These are phyloP conservation scores for Elaphurus davidianus DNA, from an alignment of 2,113 vertebrate species.

Conservation along the genomic window DNA sequence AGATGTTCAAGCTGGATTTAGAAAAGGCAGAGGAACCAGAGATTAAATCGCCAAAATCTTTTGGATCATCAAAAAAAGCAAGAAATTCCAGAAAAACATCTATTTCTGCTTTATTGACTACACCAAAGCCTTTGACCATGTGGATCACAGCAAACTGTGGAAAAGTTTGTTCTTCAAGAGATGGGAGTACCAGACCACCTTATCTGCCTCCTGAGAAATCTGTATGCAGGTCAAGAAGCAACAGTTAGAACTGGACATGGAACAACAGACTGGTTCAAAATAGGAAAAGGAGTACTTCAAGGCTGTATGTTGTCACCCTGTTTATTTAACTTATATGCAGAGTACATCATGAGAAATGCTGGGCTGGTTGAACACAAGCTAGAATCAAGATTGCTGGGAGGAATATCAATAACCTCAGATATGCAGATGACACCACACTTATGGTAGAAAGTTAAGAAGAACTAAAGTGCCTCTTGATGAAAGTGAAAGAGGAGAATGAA, in stretches of 20 bases:
- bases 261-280: background rate
- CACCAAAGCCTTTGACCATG: rapidly evolving
- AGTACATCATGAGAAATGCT: background rate
- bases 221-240: background rate
- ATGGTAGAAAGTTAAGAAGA: background rate
- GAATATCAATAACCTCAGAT: background rate
- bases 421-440: background rate
- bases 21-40: background rate
- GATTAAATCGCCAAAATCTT: background rate
- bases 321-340: background rate
- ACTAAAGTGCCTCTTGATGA: background rate
- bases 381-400: background rate
- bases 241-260: background rate
- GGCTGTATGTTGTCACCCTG: background rate
- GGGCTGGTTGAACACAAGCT: background rate
- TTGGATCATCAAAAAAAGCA: background rate
- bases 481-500: background rate
- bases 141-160: background rate
- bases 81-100: background rate
- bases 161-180: background rate
- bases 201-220: background rate
- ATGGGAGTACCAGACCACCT: background rate
- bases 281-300: background rate
- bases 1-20: background rate
- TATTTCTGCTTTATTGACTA: background rate